phyloP scores from a whole-genome alignment of 92 coral and sea anemone genomes.

The Bergia puertoricense region DNA sequence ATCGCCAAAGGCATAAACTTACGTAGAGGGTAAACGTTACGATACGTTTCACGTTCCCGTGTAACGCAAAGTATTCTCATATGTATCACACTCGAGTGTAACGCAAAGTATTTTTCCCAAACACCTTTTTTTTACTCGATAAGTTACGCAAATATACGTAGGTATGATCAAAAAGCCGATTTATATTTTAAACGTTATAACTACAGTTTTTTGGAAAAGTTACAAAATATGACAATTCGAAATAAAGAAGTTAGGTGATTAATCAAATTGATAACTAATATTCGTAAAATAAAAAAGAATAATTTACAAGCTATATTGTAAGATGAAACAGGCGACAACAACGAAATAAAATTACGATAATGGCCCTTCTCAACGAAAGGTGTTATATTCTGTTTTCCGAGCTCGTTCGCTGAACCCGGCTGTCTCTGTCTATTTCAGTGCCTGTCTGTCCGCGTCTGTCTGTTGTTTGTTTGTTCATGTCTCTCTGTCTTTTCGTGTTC shows the following conservation, averaged over 20 bases:
- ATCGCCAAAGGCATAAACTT: not conserved
- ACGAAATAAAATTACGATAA: slow-evolving; percentile 16
- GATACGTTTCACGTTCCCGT: not conserved
- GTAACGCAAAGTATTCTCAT: too few species aligned
- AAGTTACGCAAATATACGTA: not conserved
- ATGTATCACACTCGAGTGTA: not conserved
- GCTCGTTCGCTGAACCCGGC: not conserved
- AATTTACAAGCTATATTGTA: not conserved
- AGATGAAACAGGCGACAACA: not conserved
- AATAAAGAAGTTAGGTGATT: slow-evolving; percentile 22
- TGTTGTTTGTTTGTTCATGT: not conserved
- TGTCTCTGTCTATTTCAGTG: too few species aligned
- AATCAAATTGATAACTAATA: slow-evolving; percentile 13
- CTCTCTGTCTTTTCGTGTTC: not conserved
- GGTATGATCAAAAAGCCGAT: not conserved
- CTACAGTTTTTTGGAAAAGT: slow-evolving; percentile 17
- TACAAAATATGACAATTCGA: not conserved
- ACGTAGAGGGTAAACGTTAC: not conserved
- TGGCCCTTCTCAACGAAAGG: not conserved
- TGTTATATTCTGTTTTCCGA: not conserved
- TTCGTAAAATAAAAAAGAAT: slow-evolving; percentile 13
- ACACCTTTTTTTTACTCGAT: not conserved
- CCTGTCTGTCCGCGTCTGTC: not conserved
- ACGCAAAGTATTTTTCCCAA: not conserved
- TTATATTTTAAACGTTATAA: not conserved